Evolutionary conservation across 2,797 vertebrate species (phyloP), one percentile per base, ranked within the genome.

Genomic region (Erpetoichthys calabaricus): DNA sequence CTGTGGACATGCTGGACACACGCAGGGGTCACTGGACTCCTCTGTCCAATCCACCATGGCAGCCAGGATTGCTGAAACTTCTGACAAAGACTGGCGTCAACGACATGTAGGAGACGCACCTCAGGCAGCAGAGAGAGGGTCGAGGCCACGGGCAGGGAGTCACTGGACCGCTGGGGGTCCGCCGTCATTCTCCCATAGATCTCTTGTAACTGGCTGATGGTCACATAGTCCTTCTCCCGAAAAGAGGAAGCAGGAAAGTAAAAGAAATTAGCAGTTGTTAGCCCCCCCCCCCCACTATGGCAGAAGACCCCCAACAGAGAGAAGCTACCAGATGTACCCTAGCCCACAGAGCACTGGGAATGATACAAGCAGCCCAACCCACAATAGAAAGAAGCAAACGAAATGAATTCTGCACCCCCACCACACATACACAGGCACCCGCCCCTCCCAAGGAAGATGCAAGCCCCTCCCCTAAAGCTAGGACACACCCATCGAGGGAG

Each of bases 171-270:
- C 78, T 76, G 78, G 75, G 68, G 65, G 73, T 84, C 83, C 67
- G 83, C 80, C 70, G 70, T 72, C 59, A 85, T 77, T 75, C 84
- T 78, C 57, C 88, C 83, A 74, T 89, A 81, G 67, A 91, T 83
- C 70, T 78, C 85, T 46, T 73, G 88, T 65, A 92, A 82, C 73
- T 93, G 90, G 68, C 90, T 82, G 67, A 89, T 63, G 1, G 89
- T 95, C 75, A 92, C 72, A 43, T 91, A 94, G 70, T 92, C 86
- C 80, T 83, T 76, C 65, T 47, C n/a, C 45, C 47, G 61, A 56
- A 51, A 10, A 60, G 44, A 56, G 7, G 45, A 45, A 7, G 45
- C 60, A 59, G 61, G 55, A 52, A 53, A 4, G 44, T 52, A 55
- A 41, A 53, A 42, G 60, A 44, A 58, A 60, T 63, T 58, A 51